Base-by-base conservation (phyloP, 2,797 vertebrate species). In the Eutrigla gurnardus region DNA sequence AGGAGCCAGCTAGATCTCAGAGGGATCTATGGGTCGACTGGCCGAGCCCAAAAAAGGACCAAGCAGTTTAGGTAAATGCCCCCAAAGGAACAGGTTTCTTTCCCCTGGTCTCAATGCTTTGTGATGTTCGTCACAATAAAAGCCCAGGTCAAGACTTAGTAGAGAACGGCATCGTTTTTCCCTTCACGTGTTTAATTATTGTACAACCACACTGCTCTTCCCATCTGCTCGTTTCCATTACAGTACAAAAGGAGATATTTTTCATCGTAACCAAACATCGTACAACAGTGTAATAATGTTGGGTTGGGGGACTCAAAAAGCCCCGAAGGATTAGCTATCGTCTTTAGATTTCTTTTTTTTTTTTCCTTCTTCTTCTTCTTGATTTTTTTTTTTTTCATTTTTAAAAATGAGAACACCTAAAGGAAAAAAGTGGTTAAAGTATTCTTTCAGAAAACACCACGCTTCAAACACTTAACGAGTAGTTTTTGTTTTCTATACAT, bases 401-500 rank as follows among this genome's bases (percentile, higher is more conserved):
- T 54, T 33, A 33, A 53, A 53, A 89, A 82, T 82, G 75, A 92
- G 82, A 93, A 93, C 91, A 93, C 86, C 86, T 89, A 91, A 90
- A 91, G 77, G 83, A 91, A 91, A 90, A 66, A 86, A 83, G 59
- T 68, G 75, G 80, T 89, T 82, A 88, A 87, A 88, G 85, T 86
- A 89, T 93, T 86, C 88, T 90, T 92, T 93, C 92, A 89, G 88
- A 93, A 25, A 93, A 95, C 91, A 94, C 85, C 92, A 95, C 93
- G 93, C 86, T 93, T 93, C 78, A 93, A 94, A 95, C 94, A 95
- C 91, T 88, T 87, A 87, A 94, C 91, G 45, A 93, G 89, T 86
- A 94, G 88, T 87, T 92, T 25, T 86, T 86, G 88, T 90, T 92
- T 90, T 94, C 91, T 95, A 91, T 92, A 94, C 92, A 94, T 77